phyloP scores from a whole-genome alignment of 2,888 invertebrate species.

The Cryptus armator region DNA sequence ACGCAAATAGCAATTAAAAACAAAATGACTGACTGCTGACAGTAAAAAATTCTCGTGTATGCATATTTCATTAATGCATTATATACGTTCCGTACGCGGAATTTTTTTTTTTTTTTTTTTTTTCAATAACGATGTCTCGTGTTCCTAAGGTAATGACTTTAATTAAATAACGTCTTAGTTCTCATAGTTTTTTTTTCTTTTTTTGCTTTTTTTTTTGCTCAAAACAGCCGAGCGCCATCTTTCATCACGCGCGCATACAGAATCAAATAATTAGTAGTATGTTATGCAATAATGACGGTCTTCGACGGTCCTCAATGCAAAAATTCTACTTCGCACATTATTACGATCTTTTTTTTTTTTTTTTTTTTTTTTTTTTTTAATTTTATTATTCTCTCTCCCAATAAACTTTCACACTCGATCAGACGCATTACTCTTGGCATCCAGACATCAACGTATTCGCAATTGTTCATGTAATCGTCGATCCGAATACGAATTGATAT shows the following conservation, averaged over 20 bases:
- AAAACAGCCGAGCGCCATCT: conserved; percentile 38
- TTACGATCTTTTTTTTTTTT: conserved; percentile 47
- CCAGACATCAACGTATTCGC: conserved; percentile 53
- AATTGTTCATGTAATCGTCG: conserved; percentile 61
- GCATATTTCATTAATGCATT: conserved; percentile 55
- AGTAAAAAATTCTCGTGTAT: conserved; percentile 49
- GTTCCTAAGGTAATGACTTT: conserved; percentile 53
- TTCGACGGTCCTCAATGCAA: conserved; percentile 60
- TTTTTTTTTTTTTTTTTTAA: conserved; percentile 38
- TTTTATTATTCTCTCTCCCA: conserved; percentile 48
- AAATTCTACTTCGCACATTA: conserved; percentile 61
- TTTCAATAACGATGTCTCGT: conserved; percentile 56
- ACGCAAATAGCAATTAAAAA: conserved; percentile 9
- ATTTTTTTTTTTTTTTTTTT: conserved; percentile 11
- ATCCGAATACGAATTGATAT: conserved; percentile 49
- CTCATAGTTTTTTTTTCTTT: conserved; percentile 47
- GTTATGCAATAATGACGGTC: conserved; percentile 48
- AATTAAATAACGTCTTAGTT: conserved; percentile 59
- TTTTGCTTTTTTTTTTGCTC: conserved; percentile 33
- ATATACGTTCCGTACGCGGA: conserved; percentile 60
- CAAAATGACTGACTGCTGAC: conserved; percentile 38
- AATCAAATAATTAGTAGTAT: conserved; percentile 45
- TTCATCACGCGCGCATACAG: conserved; percentile 48
- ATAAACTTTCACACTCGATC: conserved; percentile 59
- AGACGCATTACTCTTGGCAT: conserved; percentile 53